These are phyloP conservation scores for Oceanites oceanicus DNA, from an alignment of 2,113 vertebrate species.

Conservation along the genomic window DNA sequence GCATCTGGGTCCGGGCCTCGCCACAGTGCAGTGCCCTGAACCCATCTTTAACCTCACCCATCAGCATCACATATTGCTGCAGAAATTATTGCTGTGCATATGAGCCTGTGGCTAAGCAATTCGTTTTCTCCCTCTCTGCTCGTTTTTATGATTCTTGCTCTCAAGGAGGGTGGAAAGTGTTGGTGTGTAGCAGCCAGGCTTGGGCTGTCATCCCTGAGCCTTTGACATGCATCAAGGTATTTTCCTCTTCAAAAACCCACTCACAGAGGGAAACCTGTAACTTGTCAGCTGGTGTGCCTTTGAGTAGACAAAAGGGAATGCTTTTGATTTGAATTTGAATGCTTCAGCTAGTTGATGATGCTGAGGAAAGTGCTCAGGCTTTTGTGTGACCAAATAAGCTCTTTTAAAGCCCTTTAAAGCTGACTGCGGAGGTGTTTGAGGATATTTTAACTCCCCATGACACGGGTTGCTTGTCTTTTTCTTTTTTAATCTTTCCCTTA, in stretches of 20 bases:
- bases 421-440: not conserved
- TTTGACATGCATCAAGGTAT: not conserved
- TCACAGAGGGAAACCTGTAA: not conserved
- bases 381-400: not conserved
- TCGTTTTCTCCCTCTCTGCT: not conserved
- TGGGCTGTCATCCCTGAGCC: not conserved
- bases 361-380: not conserved
- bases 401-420: not conserved
- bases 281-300: not conserved
- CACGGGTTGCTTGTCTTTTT: not conserved
- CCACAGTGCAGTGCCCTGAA: not conserved
- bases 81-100: not conserved
- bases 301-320: not conserved
- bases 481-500: not conserved
- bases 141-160: not conserved
- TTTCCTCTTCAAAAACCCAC: not conserved
- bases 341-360: not conserved
- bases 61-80: not conserved
- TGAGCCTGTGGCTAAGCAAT: not conserved
- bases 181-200: not conserved
- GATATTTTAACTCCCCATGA: not conserved
- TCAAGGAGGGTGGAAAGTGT: not conserved
- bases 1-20: not conserved
- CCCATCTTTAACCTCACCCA: not conserved
- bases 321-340: conserved; percentile 23